phyloP scores from a whole-genome alignment of 2,888 invertebrate species.

The Azorinus chamasolen region DNA sequence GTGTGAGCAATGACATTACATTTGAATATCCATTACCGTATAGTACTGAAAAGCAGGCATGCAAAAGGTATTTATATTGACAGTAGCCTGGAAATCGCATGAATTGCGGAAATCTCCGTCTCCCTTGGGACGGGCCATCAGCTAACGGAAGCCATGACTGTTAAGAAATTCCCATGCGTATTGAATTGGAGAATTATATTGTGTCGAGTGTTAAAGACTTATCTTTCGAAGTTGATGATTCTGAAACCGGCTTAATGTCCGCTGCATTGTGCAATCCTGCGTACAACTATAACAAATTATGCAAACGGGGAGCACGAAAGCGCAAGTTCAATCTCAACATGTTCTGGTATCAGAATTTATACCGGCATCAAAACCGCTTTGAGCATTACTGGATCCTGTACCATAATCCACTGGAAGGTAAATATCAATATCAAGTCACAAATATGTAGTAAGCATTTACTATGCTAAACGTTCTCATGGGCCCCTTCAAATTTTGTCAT shows the following conservation, averaged over 20 bases:
- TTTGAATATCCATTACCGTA: no score
- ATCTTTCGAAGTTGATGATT: slow-evolving; percentile 14
- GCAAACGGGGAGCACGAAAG: slow-evolving; percentile 59
- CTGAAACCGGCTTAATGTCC: slow-evolving; percentile 60
- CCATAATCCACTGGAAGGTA: slow-evolving; percentile 82
- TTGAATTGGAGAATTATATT: slow-evolving; percentile 24
- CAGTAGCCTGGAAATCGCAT: slow-evolving; percentile 1
- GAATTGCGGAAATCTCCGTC: not conserved
- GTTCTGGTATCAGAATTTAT: slow-evolving; percentile 79
- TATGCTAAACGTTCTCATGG: no score
- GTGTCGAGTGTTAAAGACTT: slow-evolving; percentile 8
- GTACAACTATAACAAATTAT: slow-evolving; percentile 61
- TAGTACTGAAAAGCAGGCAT: no score
- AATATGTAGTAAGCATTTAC: no score
- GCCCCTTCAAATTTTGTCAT: no score
- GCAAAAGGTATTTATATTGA: no score
- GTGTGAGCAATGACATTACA: no score
- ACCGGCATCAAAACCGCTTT: slow-evolving; percentile 75
- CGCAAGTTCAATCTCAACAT: slow-evolving; percentile 80
- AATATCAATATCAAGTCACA: no score
- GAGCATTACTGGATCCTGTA: slow-evolving; percentile 79
- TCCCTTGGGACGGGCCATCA: slow-evolving; percentile 5
- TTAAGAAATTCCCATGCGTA: slow-evolving; percentile 15
- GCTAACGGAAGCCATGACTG: slow-evolving; percentile 21
- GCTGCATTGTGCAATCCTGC: slow-evolving; percentile 41